Conservation (phyloP, 2,797 vertebrate species). For the Capromys pilorides region DNA sequence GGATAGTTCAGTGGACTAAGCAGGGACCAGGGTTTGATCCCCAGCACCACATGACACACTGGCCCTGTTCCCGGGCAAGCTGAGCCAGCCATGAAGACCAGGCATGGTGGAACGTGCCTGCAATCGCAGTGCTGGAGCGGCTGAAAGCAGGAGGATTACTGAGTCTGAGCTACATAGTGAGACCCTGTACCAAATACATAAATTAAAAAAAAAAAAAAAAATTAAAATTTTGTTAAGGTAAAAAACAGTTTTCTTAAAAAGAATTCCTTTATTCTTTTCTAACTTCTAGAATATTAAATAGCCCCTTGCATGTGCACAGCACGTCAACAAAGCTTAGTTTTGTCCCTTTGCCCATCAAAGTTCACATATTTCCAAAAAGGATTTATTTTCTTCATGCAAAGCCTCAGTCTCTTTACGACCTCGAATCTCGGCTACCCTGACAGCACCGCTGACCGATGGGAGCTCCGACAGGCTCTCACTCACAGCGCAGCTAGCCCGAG, state of each 20-base stretch:
- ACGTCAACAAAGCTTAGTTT: not conserved
- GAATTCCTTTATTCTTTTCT: not conserved
- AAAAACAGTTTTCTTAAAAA: not conserved
- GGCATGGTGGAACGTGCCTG: too few species aligned
- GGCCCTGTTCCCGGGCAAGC: too few species aligned
- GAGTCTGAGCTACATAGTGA: too few species aligned
- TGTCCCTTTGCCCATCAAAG: not conserved
- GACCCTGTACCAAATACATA: too few species aligned
- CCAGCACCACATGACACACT: too few species aligned
- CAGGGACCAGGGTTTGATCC: too few species aligned
- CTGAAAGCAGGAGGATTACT: too few species aligned
- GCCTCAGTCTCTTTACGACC: not conserved
- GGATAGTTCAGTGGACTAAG: too few species aligned
- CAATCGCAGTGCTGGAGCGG: too few species aligned
- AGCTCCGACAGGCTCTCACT: not conserved
- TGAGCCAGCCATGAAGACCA: too few species aligned
- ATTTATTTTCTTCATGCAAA: not conserved
- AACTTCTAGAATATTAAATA: not conserved
- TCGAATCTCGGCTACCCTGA: constrained; percentile 17
- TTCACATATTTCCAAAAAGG: constrained; percentile 20
- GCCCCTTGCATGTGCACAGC: not conserved
- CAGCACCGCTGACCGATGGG: constrained; percentile 33
- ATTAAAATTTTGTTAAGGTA: constrained; percentile 42
- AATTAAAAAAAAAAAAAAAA: too few species aligned
- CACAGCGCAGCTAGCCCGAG: not conserved